Base-by-base conservation (phyloP, 2,113 vertebrate genomes). In the Nematolebias whitei region DNA sequence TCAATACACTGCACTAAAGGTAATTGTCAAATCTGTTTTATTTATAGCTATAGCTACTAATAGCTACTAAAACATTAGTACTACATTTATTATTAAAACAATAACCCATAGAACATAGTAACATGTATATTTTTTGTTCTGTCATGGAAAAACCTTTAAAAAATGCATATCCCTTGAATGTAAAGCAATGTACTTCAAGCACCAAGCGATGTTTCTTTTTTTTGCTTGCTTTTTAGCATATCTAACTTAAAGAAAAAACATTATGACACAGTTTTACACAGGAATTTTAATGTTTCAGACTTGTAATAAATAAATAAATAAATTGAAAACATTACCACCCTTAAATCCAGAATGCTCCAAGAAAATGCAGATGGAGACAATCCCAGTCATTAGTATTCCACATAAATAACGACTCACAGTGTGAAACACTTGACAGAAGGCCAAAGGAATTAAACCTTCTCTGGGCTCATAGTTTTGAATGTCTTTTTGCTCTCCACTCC, bases 371-470 rank as follows among this genome's bases (percentile, higher is more conserved):
- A 60, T 18, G 39, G 38, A 79, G 74, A 85, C 79, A 79, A 75
- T 82, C 54, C 1, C 50, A 22, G 24, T 5, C 60, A 85, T 89
- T 87, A 84, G 84, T 90, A 83, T 90, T 88, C 89, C 51, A 57
- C 49, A 23, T 52, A 19, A 26, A 51, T 51, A 63, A 65, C 44
- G 18, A 29, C 2, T 57, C 60, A 48, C 50, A 80, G 56, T 60
- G 65, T 78, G 57, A 71, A 78, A 54, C 54, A 35, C 43, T 70
- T 53, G 63, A 71, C 49, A 50, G 50, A 19, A 68, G 62, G 63
- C 59, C 51, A 64, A 24, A 32, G 23, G 11, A 59, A 61, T 56
- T 71, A 78, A 82, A 22, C 20, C 26, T 60, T 41, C 11, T 52
- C 39, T 22, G 56, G 22, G 40, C 48, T 67, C 8, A 67, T 54